Evolutionary conservation across 92 coral and sea anemone genomes (phyloP).

Genomic region (Parazoanthus atlanticus): DNA sequence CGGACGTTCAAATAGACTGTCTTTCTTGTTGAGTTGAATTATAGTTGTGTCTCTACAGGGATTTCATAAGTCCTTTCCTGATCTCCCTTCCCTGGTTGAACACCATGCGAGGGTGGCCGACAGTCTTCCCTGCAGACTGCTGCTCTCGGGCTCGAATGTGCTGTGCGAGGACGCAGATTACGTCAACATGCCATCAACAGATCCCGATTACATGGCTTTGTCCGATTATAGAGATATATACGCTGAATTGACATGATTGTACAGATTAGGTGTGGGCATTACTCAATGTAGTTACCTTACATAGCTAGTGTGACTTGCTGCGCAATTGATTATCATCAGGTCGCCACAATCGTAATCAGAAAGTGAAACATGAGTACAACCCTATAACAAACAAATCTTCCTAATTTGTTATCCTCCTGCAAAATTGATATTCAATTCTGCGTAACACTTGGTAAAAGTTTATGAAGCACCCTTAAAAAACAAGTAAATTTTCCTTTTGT

Average conservation of each 20-base stretch:
- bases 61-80: slow-evolving; percentile 68
- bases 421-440: no score
- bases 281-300: not conserved
- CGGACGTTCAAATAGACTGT: no score
- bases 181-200: slow-evolving; percentile 52
- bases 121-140: slow-evolving; percentile 83
- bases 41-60: slow-evolving; percentile 60
- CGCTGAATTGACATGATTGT: slow-evolving; percentile 63
- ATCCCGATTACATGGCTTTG: slow-evolving; percentile 77
- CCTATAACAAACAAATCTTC: not conserved
- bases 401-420: not conserved
- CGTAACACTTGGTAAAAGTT: not conserved
- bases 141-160: slow-evolving; percentile 86
- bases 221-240: slow-evolving; percentile 82
- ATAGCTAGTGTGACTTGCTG: not conserved
- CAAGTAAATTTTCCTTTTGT: no score
- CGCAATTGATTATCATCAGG: not conserved
- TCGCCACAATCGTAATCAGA: not conserved
- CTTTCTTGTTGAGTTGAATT: not conserved
- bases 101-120: slow-evolving; percentile 75
- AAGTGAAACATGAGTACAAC: not conserved
- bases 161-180: slow-evolving; percentile 72
- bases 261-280: not conserved
- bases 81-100: slow-evolving; percentile 80
- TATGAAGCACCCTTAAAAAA: not conserved